Conservation (phyloP, 1,140 invertebrate genomes). For the Drosophila nigromelanica region DNA sequence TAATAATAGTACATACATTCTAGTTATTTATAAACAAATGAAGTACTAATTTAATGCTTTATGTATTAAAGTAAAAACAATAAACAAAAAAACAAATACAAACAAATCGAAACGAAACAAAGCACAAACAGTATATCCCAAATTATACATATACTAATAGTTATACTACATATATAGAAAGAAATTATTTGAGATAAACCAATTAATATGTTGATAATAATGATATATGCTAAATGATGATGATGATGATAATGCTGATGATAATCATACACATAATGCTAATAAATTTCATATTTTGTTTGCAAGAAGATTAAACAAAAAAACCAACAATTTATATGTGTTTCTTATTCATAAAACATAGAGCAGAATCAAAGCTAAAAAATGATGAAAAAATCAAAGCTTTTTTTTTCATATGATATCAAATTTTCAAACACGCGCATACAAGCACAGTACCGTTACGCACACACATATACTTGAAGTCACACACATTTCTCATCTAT, state of each 20-base stretch:
- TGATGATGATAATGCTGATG: slow-evolving; percentile 43
- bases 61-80: slow-evolving; percentile 33
- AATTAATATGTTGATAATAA: slow-evolving; percentile 15
- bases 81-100: not conserved
- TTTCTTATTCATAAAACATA: slow-evolving; percentile 65
- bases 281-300: slow-evolving; percentile 72
- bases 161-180: slow-evolving; percentile 37
- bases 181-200: slow-evolving; percentile 7
- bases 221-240: slow-evolving; percentile 27
- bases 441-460: slow-evolving; percentile 9
- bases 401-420: not conserved
- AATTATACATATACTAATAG: slow-evolving; percentile 38
- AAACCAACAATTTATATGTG: slow-evolving; percentile 63
- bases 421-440: not conserved
- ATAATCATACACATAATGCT: slow-evolving; percentile 49
- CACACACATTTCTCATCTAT: not conserved
- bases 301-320: slow-evolving; percentile 78
- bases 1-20: slow-evolving; percentile 20
- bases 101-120: slow-evolving; percentile 15
- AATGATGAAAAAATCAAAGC: not conserved
- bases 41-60: slow-evolving; percentile 31
- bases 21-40: slow-evolving; percentile 38
- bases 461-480: not conserved
- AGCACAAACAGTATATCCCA: slow-evolving; percentile 37
- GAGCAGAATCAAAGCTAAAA: not conserved